Evolutionary conservation across 2,888 invertebrate species (phyloP).

Genomic region (Leucophenga maculata): DNA sequence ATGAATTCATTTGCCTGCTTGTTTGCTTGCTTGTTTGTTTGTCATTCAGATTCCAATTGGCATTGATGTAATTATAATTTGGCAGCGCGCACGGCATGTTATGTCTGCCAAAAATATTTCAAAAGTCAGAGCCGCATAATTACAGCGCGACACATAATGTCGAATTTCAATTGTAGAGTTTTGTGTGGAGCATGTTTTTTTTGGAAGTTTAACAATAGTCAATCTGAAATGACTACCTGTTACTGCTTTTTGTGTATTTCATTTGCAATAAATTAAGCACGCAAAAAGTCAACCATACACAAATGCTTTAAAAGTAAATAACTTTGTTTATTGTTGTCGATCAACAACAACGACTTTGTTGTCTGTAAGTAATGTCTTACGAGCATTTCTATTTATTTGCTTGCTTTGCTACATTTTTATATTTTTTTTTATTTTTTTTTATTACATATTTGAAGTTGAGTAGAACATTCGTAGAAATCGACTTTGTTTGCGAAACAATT

Average conservation of each 20-base stretch:
- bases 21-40: no score
- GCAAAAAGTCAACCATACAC: conserved; percentile 2
- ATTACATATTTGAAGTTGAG: no score
- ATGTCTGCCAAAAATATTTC: conserved; percentile 10
- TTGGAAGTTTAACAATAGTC: background rate
- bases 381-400: no score
- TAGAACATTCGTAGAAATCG: background rate
- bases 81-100: conserved; percentile 2
- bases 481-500: conserved; percentile 15
- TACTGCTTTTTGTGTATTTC: background rate
- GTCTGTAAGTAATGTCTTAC: conserved; percentile 1
- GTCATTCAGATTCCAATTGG: background rate
- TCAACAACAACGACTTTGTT: background rate
- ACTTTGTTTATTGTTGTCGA: background rate
- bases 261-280: background rate
- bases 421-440: background rate
- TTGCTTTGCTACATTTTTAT: background rate
- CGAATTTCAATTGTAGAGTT: conserved; percentile 14
- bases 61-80: conserved; percentile 19
- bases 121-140: conserved; percentile 6
- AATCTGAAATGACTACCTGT: background rate
- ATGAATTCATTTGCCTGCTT: background rate
- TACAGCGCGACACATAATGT: background rate
- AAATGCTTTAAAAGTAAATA: conserved; percentile 5
- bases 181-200: no score